Evolutionary conservation across 2,113 vertebrate species (phyloP).

Genomic region (Machaerirhynchus nigripectus): DNA sequence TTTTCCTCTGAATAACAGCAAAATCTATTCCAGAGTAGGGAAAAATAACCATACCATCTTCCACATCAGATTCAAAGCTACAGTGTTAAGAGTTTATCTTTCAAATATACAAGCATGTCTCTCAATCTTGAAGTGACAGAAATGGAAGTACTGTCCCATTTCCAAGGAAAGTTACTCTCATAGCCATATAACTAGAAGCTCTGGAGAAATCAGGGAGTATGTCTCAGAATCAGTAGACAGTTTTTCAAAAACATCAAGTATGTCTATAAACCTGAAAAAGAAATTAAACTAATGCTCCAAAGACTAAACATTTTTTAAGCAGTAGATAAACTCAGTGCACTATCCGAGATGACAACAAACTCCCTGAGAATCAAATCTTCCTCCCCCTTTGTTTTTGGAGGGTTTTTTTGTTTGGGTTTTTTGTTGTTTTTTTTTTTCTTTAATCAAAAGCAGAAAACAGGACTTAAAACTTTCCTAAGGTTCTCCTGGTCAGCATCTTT

Average conservation of each 20-base stretch:
- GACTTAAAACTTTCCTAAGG: neutral
- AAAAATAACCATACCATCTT: neutral
- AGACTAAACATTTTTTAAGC: neutral
- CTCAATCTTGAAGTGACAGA: neutral
- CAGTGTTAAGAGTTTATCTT: neutral
- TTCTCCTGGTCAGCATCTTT: neutral
- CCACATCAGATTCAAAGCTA: neutral
- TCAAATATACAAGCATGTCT: neutral
- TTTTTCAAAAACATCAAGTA: neutral
- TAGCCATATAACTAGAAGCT: neutral
- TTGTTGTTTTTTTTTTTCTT: neutral
- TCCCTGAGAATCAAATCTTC: neutral
- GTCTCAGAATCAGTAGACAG: neutral
- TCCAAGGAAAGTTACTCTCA: neutral
- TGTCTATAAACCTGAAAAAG: neutral
- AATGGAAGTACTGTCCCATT: neutral
- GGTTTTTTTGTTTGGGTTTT: neutral
- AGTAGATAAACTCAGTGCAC: neutral
- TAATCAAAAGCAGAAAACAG: neutral
- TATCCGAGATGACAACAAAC: neutral
- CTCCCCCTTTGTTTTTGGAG: accelerated
- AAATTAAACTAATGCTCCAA: neutral
- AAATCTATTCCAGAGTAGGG: neutral
- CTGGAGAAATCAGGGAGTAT: neutral
- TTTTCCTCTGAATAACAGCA: neutral